A percentile compares a stretch with the other conserved stretches of the same genome.
Conservation (phyloP, 1,140 invertebrate genomes). For the Mya arenaria region DNA sequence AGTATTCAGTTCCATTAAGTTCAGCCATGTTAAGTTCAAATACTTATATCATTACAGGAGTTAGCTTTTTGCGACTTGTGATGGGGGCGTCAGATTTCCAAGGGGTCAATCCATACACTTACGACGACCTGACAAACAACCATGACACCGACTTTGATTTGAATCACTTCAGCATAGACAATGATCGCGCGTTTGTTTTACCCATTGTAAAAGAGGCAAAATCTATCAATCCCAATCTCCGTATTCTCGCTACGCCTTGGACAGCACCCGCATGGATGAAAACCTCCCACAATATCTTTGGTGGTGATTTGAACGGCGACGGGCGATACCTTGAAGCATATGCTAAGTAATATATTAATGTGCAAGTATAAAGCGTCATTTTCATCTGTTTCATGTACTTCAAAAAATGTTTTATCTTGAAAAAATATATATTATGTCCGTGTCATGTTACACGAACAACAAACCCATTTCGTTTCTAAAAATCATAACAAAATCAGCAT, state of each 20-base stretch:
- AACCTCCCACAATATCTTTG: slow-evolving; percentile 50
- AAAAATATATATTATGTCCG: neutral
- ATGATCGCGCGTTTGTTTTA: slow-evolving; percentile 64
- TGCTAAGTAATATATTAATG: no score
- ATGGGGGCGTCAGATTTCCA: slow-evolving; percentile 64
- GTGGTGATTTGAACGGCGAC: slow-evolving; percentile 53
- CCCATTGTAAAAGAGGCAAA: slow-evolving; percentile 64
- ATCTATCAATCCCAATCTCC: slow-evolving; percentile 59
- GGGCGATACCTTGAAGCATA: slow-evolving; percentile 55
- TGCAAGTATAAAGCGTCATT: neutral
- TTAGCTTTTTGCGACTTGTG: slow-evolving; percentile 60
- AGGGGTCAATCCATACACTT: slow-evolving; percentile 60
- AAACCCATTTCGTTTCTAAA: neutral
- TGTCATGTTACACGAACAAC: neutral
- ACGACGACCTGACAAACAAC: slow-evolving; percentile 54
- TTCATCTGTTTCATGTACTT: neutral
- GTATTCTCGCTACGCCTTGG: slow-evolving; percentile 67
- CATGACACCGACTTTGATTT: slow-evolving; percentile 57
- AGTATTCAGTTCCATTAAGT: no score
- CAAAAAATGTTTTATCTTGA: no score
- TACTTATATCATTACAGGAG: slow-evolving; percentile 33
- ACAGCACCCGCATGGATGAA: slow-evolving; percentile 70
- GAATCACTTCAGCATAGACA: slow-evolving; percentile 63
- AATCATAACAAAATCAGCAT: neutral
- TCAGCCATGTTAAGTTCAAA: no score